A percentile compares a stretch with the other conserved stretches of the same genome.
Conservation (phyloP, 2,113 vertebrate genomes). For the Seriola dumerili region DNA sequence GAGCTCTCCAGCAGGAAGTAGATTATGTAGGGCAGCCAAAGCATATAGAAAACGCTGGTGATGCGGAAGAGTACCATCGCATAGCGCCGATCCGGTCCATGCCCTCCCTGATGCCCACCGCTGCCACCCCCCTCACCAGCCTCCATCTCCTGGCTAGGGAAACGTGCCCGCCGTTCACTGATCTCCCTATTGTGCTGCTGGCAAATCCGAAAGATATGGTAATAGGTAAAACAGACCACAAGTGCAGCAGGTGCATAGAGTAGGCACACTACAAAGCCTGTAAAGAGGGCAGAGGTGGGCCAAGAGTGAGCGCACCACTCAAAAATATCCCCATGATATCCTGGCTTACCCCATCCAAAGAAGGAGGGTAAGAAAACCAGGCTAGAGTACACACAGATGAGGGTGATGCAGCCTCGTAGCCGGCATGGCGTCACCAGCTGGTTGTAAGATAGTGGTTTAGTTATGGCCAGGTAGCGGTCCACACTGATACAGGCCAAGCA, state of each 20-base stretch:
- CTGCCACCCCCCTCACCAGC: slow-evolving; percentile 87
- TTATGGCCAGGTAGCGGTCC: slow-evolving; percentile 98
- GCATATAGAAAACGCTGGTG: slow-evolving; percentile 98
- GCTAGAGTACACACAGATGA: slow-evolving; percentile 97
- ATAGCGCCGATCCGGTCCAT: slow-evolving; percentile 93
- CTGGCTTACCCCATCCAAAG: slow-evolving; percentile 99
- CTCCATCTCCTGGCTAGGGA: slow-evolving; percentile 94
- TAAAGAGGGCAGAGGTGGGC: slow-evolving; percentile 97
- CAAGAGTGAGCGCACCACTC: slow-evolving; percentile 98
- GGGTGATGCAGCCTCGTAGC: slow-evolving; percentile 92
- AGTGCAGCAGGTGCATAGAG: slow-evolving; percentile 96
- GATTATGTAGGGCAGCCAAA: slow-evolving; percentile 98
- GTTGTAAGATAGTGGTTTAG: slow-evolving; percentile 97
- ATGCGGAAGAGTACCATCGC: slow-evolving; percentile 98
- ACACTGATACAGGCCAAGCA: slow-evolving; percentile 97
- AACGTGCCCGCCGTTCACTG: slow-evolving; percentile 93
- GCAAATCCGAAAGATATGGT: slow-evolving; percentile 98
- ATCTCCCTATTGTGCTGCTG: slow-evolving; percentile 99
- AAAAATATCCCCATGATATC: slow-evolving; percentile 99
- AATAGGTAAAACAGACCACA: slow-evolving; percentile 98
- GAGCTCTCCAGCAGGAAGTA: slow-evolving; percentile 98
- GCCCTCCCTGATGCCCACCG: slow-evolving; percentile 81
- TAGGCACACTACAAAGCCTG: slow-evolving; percentile 96
- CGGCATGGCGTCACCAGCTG: slow-evolving; percentile 98
- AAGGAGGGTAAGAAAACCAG: slow-evolving; percentile 96